Evolutionary conservation across 2,113 vertebrate species (phyloP).

Genomic region (Echinops telfairi): DNA sequence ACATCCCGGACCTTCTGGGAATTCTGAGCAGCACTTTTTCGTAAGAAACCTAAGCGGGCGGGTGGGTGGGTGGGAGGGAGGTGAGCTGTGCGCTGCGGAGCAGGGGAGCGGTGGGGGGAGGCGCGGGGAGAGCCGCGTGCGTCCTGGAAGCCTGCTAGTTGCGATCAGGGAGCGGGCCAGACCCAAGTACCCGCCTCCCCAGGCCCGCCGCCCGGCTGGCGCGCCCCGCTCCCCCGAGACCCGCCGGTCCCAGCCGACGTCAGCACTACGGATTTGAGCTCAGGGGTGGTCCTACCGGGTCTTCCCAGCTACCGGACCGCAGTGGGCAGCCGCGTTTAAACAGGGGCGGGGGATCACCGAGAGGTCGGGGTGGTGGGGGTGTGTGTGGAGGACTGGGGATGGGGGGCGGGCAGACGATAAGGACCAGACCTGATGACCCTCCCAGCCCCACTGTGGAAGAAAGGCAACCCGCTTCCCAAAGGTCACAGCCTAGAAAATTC

Average conservation of each 20-base stretch:
- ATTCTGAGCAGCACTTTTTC: constrained; percentile 71
- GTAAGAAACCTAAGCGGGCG: constrained; percentile 54
- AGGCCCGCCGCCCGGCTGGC: not conserved
- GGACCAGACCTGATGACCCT: not conserved
- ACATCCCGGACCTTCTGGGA: constrained; percentile 83
- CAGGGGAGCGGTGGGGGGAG: not conserved
- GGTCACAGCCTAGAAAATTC: not conserved
- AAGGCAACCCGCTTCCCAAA: not conserved
- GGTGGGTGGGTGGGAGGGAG: not conserved
- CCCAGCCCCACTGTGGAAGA: not conserved
- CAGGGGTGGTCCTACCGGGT: not conserved
- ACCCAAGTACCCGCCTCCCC: not conserved
- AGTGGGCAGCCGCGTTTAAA: not conserved
- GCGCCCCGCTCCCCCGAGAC: too few relatives aligned
- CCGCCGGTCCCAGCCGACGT: not conserved
- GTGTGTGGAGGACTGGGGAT: not conserved
- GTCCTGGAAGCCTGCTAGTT: not conserved
- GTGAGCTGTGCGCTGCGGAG: not conserved
- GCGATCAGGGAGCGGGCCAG: not conserved
- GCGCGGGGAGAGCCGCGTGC: not conserved
- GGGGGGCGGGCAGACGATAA: not conserved
- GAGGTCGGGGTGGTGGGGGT: not conserved
- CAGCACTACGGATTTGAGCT: not conserved
- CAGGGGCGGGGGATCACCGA: not conserved
- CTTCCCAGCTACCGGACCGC: not conserved